A percentile compares a stretch with the other conserved stretches of the same genome.
Evolutionary conservation across 2,888 invertebrate species (phyloP).

Genomic region (Phyto melanocephala): DNA sequence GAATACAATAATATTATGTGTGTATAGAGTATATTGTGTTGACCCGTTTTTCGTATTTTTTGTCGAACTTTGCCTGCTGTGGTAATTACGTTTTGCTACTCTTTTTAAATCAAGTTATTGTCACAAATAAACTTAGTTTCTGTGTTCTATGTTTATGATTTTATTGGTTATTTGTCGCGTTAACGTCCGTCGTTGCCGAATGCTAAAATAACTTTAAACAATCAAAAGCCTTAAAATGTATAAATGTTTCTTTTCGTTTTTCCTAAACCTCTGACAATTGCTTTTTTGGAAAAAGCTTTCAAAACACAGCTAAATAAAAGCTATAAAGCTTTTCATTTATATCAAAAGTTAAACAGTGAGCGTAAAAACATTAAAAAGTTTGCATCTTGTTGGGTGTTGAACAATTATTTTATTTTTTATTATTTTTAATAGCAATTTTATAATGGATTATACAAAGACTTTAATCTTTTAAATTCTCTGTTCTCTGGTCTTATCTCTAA

Average conservation of each 20-base stretch:
- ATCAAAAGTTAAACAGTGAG: slow-evolving; percentile 4
- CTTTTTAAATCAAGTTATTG: slow-evolving; percentile 20
- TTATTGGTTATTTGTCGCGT: slow-evolving; percentile 10
- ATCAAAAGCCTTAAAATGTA: slow-evolving; percentile 28
- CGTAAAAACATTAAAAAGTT: background rate
- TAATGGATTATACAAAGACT: too few relatives aligned
- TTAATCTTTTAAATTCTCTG: too few relatives aligned
- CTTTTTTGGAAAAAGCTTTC: slow-evolving; percentile 20
- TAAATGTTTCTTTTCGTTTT: slow-evolving; percentile 36
- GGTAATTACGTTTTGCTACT: slow-evolving; percentile 49
- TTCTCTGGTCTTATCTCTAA: too few relatives aligned
- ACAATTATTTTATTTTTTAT: too few relatives aligned
- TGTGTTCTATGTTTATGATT: background rate
- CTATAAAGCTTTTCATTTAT: slow-evolving; percentile 38
- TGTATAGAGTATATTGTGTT: slow-evolving; percentile 36
- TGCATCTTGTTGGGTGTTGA: too few relatives aligned
- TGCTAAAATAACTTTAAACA: slow-evolving; percentile 71
- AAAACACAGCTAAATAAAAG: slow-evolving; percentile 19
- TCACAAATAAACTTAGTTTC: slow-evolving; percentile 16
- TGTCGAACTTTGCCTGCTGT: background rate
- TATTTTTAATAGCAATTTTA: too few relatives aligned
- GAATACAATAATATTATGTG: too few relatives aligned
- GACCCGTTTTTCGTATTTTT: slow-evolving; percentile 33
- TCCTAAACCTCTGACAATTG: slow-evolving; percentile 59
- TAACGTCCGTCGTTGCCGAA: slow-evolving; percentile 69